These are phyloP conservation scores for Drosophila setifemur DNA, from an alignment of 1,140 invertebrate genomes.

Conservation along the genomic window DNA sequence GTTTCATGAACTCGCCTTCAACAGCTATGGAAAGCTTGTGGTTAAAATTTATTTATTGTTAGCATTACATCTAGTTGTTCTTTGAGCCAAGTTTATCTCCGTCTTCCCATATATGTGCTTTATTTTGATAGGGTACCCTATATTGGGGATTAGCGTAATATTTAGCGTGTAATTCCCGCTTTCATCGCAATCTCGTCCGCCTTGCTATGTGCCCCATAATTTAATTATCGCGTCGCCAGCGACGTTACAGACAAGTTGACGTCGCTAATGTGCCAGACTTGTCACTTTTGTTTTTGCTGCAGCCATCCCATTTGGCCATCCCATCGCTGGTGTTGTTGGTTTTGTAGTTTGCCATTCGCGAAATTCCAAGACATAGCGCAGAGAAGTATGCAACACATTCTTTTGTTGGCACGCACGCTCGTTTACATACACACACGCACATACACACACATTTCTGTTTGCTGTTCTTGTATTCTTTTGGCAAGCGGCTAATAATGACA, in stretches of 20 bases:
- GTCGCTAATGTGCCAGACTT: conserved; percentile 38
- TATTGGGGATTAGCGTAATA: conserved; percentile 1
- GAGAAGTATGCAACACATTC: conserved; percentile 72
- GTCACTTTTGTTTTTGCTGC: conserved; percentile 32
- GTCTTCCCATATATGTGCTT: no score
- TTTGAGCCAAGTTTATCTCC: no score
- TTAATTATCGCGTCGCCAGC: conserved; percentile 45
- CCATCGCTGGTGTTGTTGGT: conserved; percentile 7
- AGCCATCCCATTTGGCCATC: no score
- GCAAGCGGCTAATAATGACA: conserved; percentile 41
- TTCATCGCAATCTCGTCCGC: background rate
- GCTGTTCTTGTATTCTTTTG: conserved; percentile 1
- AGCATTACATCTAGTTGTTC: no score
- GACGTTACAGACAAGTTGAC: conserved; percentile 47
- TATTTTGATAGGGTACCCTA: background rate
- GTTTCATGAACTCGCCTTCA: no score
- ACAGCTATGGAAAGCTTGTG: no score
- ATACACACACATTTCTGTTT: background rate
- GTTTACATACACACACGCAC: no score
- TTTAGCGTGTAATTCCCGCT: background rate
- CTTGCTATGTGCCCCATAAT: conserved; percentile 26
- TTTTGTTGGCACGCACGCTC: conserved; percentile 33
- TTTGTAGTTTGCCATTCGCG: conserved; percentile 2
- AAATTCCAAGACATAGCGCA: conserved; percentile 38
- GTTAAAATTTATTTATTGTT: no score